phyloP scores from a whole-genome alignment of 2,888 invertebrate genomes.

The Acanthoscelides obtectus region DNA sequence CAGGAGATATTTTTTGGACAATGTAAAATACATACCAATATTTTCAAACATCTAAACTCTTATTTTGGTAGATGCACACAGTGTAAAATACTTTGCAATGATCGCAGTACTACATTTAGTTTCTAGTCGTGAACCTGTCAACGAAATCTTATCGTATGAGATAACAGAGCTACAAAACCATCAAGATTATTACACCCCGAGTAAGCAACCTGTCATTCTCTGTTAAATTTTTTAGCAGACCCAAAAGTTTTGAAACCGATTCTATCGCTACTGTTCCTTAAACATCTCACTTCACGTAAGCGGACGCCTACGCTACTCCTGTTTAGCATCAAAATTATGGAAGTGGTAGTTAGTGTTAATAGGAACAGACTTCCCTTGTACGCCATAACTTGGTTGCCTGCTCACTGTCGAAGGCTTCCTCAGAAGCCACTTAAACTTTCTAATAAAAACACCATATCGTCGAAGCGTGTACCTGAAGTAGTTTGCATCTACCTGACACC shows the following conservation, averaged over 20 bases:
- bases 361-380: neutral
- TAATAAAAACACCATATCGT: neutral
- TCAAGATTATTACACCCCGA: neutral
- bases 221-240: neutral
- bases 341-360: neutral
- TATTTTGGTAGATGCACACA: too few relatives aligned
- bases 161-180: too few relatives aligned
- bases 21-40: too few relatives aligned
- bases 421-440: neutral
- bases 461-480: neutral
- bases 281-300: too few relatives aligned
- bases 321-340: neutral
- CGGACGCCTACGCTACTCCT: neutral
- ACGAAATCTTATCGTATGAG: too few relatives aligned
- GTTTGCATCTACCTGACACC: neutral
- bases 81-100: too few relatives aligned
- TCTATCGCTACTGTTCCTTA: neutral
- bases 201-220: neutral
- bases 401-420: neutral
- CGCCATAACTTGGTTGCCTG: neutral
- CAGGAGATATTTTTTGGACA: too few relatives aligned
- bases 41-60: too few relatives aligned
- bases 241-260: too few relatives aligned
- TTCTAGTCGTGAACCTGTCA: too few relatives aligned
- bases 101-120: too few relatives aligned